A percentile compares a stretch with the other conserved stretches of the same genome.
phyloP scores from a whole-genome alignment of 2,888 invertebrate species.

The Anthoptus insignis region DNA sequence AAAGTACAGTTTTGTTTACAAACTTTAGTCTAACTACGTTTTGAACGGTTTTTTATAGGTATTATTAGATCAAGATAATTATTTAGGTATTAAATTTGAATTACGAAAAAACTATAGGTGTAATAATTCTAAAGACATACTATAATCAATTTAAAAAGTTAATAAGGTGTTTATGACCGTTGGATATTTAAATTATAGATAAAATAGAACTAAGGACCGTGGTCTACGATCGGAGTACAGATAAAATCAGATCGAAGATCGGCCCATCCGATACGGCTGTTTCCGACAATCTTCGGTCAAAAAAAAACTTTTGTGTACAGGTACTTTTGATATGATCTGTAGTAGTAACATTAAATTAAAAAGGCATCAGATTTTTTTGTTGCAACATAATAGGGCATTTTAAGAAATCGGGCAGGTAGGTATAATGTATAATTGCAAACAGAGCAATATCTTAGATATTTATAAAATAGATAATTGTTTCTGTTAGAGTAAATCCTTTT shows the following conservation, averaged over 20 bases:
- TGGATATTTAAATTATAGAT: slow-evolving; percentile 5
- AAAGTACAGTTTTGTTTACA: too few relatives aligned
- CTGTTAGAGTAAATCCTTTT: too few relatives aligned
- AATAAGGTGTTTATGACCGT: slow-evolving; percentile 13
- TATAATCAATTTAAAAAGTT: not conserved
- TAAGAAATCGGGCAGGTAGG: too few relatives aligned
- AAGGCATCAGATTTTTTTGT: not conserved
- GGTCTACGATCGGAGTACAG: slow-evolving; percentile 19
- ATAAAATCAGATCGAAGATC: slow-evolving; percentile 33
- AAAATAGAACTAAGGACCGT: slow-evolving; percentile 1
- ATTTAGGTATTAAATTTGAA: too few relatives aligned
- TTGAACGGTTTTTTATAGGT: too few relatives aligned
- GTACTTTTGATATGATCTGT: slow-evolving; percentile 1
- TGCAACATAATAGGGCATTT: slow-evolving; percentile 2
- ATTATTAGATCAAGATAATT: too few relatives aligned
- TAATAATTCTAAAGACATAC: too few relatives aligned
- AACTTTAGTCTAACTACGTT: too few relatives aligned
- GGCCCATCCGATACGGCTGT: slow-evolving; percentile 24
- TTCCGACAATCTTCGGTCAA: slow-evolving; percentile 1
- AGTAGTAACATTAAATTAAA: not conserved
- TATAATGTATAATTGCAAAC: too few relatives aligned
- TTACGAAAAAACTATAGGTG: too few relatives aligned
- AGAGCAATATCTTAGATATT: too few relatives aligned
- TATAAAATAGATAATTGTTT: too few relatives aligned
- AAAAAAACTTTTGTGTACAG: slow-evolving; percentile 5